Evolutionary conservation across 1,140 invertebrate species (phyloP).

Genomic region (Leptinotarsa lineolata): DNA sequence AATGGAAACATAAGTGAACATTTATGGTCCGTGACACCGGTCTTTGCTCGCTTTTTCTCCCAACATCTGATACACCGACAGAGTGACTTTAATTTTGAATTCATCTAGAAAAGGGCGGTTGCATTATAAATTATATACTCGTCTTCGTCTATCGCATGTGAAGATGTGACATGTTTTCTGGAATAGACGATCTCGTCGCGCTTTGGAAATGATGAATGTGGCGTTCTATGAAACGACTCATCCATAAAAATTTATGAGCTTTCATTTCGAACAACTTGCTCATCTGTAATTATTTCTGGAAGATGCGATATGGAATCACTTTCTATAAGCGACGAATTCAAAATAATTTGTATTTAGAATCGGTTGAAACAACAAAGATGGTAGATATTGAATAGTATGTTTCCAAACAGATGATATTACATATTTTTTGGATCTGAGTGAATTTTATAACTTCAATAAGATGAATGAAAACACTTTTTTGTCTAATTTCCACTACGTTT

Average conservation of each 20-base stretch:
- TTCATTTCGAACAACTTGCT: slow-evolving; percentile 41
- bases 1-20: slow-evolving; percentile 58
- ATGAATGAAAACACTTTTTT: too few species aligned
- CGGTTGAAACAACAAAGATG: too few species aligned
- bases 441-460: too few species aligned
- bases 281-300: slow-evolving; percentile 22
- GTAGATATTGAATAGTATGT: too few species aligned
- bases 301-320: slow-evolving; percentile 9
- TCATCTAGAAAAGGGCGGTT: slow-evolving; percentile 22
- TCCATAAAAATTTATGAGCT: slow-evolving; percentile 53
- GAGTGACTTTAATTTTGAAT: slow-evolving; percentile 35
- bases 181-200: slow-evolving; percentile 39
- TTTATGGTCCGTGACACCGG: slow-evolving; percentile 56
- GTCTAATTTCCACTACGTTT: too few species aligned
- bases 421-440: too few species aligned
- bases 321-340: background rate
- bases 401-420: too few species aligned
- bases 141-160: slow-evolving; percentile 33
- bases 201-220: slow-evolving; percentile 54
- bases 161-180: slow-evolving; percentile 27
- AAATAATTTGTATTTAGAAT: too few species aligned
- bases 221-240: slow-evolving; percentile 51
- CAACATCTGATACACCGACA: slow-evolving; percentile 45
- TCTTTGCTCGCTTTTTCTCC: slow-evolving; percentile 41
- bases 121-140: slow-evolving; percentile 19